Base-by-base conservation (phyloP, 2,797 vertebrate genomes). In the Molossus alvarezi region DNA sequence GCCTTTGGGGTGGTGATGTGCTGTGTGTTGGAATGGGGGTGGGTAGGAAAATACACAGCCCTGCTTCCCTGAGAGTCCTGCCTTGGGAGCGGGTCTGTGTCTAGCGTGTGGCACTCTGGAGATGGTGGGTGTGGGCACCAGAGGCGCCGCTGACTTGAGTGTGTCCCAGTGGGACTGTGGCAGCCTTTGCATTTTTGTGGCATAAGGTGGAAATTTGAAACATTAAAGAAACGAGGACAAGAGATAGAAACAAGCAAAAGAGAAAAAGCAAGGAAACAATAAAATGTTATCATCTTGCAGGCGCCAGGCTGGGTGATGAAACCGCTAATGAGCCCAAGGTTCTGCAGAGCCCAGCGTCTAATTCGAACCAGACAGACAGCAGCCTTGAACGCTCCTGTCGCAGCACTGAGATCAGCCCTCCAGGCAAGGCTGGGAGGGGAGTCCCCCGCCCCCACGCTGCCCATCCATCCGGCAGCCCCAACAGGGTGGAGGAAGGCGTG, bases 201-300 rank as follows among this genome's bases (percentile, higher is more conserved):
- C 33, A 51, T 73, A 88, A 77, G 90, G 82, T 51, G 45, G 95
- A 95, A 92, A 96, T 95, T 25, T 58, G 95, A 97, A 95, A 85
- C 82, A 92, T 92, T 98, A 94, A 97, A 94, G 88, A 92, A 88
- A 73, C 3, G 71, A 57, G 45, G 17, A 6, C 15, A 55, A 92
- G 77, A 83, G 92, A 94, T 81, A 91, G 88, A 82, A 96, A 86
- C 8, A 53, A 94, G 58, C 80, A 94, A 94, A 96, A 81, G 77
- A 62, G 84, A 84, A 84, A 85, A 82, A 77, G 23, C 96, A 94
- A 81, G 81, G 89, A 95, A 96, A 97, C 90, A 97, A 97, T 97
- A 95, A 98, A 98, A 94, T 81, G 76, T 89, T 92, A 97, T 92
- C 95, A 97, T 97, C 95, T 92, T 67, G n/a, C 90, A 97, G 97